Evolutionary conservation across 1,140 invertebrate species (phyloP).

Genomic region (Phthorimaea operculella): DNA sequence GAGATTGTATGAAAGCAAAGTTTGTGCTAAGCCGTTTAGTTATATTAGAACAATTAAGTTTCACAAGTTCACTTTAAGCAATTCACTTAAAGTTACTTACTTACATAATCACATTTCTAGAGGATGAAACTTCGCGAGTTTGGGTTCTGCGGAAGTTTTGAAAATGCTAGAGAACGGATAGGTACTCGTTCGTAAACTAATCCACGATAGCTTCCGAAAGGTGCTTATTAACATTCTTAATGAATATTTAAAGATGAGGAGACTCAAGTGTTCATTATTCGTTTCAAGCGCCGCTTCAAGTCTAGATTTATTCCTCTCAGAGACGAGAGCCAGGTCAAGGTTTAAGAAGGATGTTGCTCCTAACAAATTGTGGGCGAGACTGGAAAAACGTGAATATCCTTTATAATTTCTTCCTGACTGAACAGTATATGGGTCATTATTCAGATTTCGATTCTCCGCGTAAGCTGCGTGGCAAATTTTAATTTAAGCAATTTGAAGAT

Average conservation of each 20-base stretch:
- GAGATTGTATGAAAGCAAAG: conserved; percentile 37
- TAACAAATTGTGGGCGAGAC: too few species aligned
- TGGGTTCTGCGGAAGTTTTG: not conserved
- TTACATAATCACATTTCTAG: conserved; percentile 46
- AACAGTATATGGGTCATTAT: too few species aligned
- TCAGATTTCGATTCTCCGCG: too few species aligned
- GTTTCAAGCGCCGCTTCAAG: not conserved
- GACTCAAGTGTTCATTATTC: not conserved
- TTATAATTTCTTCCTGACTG: too few species aligned
- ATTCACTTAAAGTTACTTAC: conserved; percentile 49
- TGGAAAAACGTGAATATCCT: too few species aligned
- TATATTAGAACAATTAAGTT: conserved; percentile 48
- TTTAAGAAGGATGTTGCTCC: not conserved
- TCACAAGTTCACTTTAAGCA: conserved; percentile 41
- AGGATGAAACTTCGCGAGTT: conserved; percentile 5
- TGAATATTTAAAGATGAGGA: conserved; percentile 4
- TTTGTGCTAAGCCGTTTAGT: conserved; percentile 38
- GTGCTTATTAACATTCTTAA: conserved; percentile 3
- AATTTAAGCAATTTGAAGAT: too few species aligned
- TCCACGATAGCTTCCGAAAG: not conserved
- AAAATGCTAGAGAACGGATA: conserved; percentile 14
- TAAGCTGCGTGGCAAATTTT: too few species aligned
- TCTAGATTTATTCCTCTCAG: not conserved
- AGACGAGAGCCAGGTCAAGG: not conserved
- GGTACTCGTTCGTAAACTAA: conserved; percentile 1